Evolutionary conservation across 2,797 vertebrate species (phyloP), one percentile per base, ranked within the genome.

Genomic region (Erithacus rubecula): DNA sequence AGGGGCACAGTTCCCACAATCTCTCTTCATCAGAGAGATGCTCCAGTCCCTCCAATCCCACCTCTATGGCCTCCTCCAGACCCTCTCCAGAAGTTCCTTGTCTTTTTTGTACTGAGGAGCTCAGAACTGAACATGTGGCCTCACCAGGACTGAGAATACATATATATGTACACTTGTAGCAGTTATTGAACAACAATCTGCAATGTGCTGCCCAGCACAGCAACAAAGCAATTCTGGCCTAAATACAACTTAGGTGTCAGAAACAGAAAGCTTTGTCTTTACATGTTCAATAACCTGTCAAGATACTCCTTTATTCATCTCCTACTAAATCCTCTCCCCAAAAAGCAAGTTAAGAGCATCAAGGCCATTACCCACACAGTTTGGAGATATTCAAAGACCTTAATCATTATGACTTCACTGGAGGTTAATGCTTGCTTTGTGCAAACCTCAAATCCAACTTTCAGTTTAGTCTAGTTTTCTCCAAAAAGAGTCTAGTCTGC

Each of bases 21-120:
- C 29, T 39, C 37, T 70, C 29, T 43, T 56, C 16, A 24, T 8
- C 18, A 56, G 24, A 68, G 17, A 62, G 27, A 26, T 34, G 64
- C 24, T 36, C 24, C 64, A 77, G 67, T 6, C 13, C 20, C 29
- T 32, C 15, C 30, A 53, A 20, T 20, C 17, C 17, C 15, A 30
- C 10, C 18, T 52, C 23, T 15, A 6, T 32, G 44, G 26, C 21
- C 21, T 52, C 39, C 0, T 0, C 18, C 5, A 2, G 24, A 64
- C 17, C 43, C 56, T 34, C 21, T 51, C 20, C 56, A 56, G 64
- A 49, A 76, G 24, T 27, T 56, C 12, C 43, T 44, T 30, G 7
- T 44, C 29, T 30, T 70, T 18, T 69, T 39, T 21, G 16, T 39
- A 32, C 37, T 30, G 27, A 63, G 49, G 3, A 69, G 20, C 20